phyloP scores from a whole-genome alignment of 2,113 vertebrate genomes.

The Tinamus guttatus region DNA sequence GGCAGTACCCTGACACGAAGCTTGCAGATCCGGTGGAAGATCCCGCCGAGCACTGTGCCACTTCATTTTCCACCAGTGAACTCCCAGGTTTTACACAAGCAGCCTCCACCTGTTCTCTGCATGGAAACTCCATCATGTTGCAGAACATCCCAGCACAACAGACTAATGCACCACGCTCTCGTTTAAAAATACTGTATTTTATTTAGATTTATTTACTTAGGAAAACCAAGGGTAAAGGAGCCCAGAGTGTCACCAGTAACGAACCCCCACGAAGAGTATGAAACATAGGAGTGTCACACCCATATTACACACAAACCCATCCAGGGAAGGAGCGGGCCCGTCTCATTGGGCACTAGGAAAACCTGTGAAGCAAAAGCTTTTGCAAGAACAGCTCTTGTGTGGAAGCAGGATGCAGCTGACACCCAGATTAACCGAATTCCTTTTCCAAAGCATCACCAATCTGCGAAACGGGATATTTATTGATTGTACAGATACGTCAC shows the following conservation, averaged over 20 bases:
- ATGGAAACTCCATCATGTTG: not conserved
- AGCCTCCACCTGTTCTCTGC: not conserved
- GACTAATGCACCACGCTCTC: slow-evolving; percentile 37
- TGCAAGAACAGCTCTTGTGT: slow-evolving; percentile 45
- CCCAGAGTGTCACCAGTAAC: slow-evolving; percentile 44
- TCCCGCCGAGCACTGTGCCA: fast-evolving
- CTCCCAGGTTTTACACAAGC: not conserved
- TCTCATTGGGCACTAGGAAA: slow-evolving; percentile 47
- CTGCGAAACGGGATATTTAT: slow-evolving; percentile 10
- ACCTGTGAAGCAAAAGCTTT: slow-evolving; percentile 45
- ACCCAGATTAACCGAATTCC: slow-evolving; percentile 43
- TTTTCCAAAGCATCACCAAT: not conserved
- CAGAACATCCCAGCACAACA: not conserved
- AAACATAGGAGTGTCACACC: slow-evolving; percentile 32
- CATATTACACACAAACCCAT: slow-evolving; percentile 53
- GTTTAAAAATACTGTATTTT: slow-evolving; percentile 79
- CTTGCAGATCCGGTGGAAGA: fast-evolving
- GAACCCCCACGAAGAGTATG: slow-evolving; percentile 48
- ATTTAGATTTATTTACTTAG: slow-evolving; percentile 74
- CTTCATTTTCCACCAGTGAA: not conserved
- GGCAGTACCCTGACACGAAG: fast-evolving
- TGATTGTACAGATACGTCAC: slow-evolving; percentile 72
- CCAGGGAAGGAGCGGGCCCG: slow-evolving; percentile 56
- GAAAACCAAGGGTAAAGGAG: slow-evolving; percentile 63
- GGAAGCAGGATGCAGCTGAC: slow-evolving; percentile 47